Percentiles rank a stretch among this genome's conserved stretches.
These are phyloP conservation scores for Arvicanthis niloticus DNA, from an alignment of 2,113 vertebrate species.

Conservation along the genomic window DNA sequence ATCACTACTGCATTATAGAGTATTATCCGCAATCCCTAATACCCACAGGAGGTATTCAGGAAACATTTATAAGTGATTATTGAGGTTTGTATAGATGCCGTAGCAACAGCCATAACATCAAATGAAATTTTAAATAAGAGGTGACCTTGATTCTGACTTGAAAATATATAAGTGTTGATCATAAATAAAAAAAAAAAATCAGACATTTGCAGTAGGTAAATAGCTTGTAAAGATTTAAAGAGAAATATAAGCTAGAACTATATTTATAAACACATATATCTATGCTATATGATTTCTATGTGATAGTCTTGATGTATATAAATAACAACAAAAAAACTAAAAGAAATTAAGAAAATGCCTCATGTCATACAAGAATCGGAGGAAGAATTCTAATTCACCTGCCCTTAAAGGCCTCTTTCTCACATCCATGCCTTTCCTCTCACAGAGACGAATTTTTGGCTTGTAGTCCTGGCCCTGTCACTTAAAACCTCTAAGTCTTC, in stretches of 20 bases:
- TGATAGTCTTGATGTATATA: constrained; percentile 31
- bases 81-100: not conserved
- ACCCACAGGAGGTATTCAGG: not conserved
- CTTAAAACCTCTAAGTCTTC: not conserved
- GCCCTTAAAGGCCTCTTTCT: not conserved
- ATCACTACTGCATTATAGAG: not conserved
- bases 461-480: constrained; percentile 21
- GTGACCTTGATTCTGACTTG: not conserved
- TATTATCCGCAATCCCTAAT: not conserved
- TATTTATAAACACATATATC: not conserved
- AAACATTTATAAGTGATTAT: not conserved
- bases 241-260: not conserved
- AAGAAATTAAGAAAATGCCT: not conserved
- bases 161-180: not conserved
- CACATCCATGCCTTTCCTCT: not conserved
- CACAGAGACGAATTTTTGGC: not conserved
- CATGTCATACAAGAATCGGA: not conserved
- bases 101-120: not conserved
- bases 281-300: not conserved
- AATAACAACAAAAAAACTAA: not conserved
- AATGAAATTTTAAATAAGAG: constrained; percentile 12
- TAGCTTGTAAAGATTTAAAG: not conserved
- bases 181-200: not conserved
- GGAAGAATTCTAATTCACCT: not conserved
- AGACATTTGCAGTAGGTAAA: not conserved